phyloP scores from a whole-genome alignment of 2,113 vertebrate genomes.

The Rhynchomys soricoides region DNA sequence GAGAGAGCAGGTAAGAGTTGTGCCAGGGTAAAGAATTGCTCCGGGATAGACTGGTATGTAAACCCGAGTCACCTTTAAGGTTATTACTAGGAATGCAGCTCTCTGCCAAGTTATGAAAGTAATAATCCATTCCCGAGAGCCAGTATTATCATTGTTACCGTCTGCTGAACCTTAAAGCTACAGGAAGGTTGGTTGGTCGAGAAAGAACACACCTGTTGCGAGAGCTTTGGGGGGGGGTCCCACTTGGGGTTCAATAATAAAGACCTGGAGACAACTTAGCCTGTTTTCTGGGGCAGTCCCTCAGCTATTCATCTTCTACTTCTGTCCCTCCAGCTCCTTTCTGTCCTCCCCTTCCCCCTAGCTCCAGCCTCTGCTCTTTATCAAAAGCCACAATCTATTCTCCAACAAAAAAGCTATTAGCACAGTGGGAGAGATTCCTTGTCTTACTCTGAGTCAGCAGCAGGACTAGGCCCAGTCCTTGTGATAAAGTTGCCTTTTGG shows the following conservation, averaged over 20 bases:
- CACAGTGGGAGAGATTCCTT: not conserved
- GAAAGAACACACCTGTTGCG: not conserved
- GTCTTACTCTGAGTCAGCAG: not conserved
- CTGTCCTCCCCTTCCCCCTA: not conserved
- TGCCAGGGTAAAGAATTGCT: not conserved
- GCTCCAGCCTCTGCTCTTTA: not conserved
- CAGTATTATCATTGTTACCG: not conserved
- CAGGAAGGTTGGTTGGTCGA: not conserved
- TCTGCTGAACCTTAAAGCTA: not conserved
- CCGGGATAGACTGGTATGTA: not conserved
- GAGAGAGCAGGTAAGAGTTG: not conserved
- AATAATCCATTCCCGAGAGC: not conserved
- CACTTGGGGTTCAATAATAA: not conserved
- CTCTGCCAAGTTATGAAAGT: not conserved
- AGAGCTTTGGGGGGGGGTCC: not conserved
- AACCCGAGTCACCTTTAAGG: not conserved
- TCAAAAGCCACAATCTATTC: not conserved
- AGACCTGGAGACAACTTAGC: no score
- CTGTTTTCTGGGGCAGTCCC: no score
- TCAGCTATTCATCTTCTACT: no score
- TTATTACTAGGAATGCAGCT: not conserved
- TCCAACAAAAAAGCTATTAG: not conserved
- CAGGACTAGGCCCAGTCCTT: not conserved
- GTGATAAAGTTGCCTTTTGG: not conserved
- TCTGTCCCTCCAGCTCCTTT: no score